Percentiles rank a stretch among this genome's conserved stretches.
Conservation (phyloP, 2,113 vertebrate species). For the Coturnix japonica region DNA sequence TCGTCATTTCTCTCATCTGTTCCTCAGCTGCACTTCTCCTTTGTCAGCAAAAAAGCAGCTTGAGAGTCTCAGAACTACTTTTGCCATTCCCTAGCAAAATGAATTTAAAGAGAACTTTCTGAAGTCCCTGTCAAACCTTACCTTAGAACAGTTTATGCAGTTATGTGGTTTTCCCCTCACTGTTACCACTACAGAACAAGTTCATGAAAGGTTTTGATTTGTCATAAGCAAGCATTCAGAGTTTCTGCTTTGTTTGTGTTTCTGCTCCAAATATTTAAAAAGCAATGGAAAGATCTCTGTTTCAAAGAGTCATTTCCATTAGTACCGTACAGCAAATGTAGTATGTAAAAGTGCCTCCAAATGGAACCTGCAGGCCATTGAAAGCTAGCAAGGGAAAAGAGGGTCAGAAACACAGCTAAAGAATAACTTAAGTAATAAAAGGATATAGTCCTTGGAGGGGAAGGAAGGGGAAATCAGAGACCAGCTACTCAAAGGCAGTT, state of each 20-base stretch:
- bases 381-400: not conserved
- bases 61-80: conserved; percentile 12
- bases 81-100: not conserved
- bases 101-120: not conserved
- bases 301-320: not conserved
- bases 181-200: not conserved
- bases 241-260: not conserved
- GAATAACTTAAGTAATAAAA: not conserved
- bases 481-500: not conserved
- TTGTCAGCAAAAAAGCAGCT: not conserved
- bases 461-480: not conserved
- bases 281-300: not conserved
- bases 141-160: not conserved
- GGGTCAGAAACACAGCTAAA: not conserved
- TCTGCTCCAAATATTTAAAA: not conserved
- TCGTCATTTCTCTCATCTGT: not conserved
- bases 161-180: not conserved
- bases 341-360: not conserved
- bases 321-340: not conserved
- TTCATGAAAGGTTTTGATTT: not conserved
- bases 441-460: not conserved
- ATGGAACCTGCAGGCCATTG: not conserved
- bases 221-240: not conserved
- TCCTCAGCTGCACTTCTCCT: not conserved
- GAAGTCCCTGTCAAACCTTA: not conserved